Base-by-base conservation (phyloP, 2,888 invertebrate genomes). In the Ichneumoninae sp. region DNA sequence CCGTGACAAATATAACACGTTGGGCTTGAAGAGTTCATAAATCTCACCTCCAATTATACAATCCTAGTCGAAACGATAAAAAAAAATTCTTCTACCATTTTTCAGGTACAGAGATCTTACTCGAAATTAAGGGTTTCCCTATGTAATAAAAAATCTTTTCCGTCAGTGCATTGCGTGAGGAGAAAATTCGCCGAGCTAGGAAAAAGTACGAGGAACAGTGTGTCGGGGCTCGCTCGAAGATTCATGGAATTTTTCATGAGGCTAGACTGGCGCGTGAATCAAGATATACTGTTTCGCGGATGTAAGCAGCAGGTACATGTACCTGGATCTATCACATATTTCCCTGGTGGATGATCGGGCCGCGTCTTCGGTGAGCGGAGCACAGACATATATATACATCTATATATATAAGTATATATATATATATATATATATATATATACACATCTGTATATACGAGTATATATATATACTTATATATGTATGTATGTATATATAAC, bases 221-320 rank as follows among this genome's bases (percentile, higher is more conserved):
- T 69, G 52, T 7, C 33, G 60, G 6, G 60, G 30, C 13, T 57
- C 13, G 79, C 83, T 83, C 83, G 83, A 83, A 83, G 83, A 83
- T 83, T 79, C 83, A 83, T 83, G 75, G 83, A 83, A 83, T 83
- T 83, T 83, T 86, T 80, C 86, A 80, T 82, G 84, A 85, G 76
- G 80, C 44, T 76, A 62, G 26, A 30, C 74, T 50, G 10, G 44
- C 82, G 68, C 60, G 69, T 75, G 75, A 76, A 82, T 82, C 84
- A 68, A 80, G 71, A 80, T 80, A 80, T 68, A 71, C 62, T 30
- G 36, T 60, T 60, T 74, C 79, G 40, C 19, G 30, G 75, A 81
- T 70, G 33, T 10, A 26, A 30, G 33, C 50, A 30, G 75, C 52
- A 33, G 70, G 76, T 71, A 80, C 79, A 70, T 26, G 4, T 44